Conservation (phyloP, 2,113 vertebrate genomes). For the Chrysochloris asiatica region DNA sequence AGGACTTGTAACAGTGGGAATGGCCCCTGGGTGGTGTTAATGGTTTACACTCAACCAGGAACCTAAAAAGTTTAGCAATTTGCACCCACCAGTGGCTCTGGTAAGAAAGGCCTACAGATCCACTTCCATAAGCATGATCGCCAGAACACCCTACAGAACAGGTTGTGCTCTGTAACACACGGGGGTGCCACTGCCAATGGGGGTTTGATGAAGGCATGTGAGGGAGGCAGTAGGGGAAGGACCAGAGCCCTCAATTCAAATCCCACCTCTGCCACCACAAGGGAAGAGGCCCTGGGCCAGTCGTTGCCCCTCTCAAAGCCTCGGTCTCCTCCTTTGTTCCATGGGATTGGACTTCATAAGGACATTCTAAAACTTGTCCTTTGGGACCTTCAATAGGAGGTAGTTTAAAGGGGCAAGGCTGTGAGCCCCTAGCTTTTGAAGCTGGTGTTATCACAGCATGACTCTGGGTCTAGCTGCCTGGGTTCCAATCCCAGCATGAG, state of each 20-base stretch:
- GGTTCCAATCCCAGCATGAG: not conserved
- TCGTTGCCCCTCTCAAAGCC: not conserved
- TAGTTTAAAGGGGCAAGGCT: not conserved
- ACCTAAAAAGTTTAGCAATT: not conserved
- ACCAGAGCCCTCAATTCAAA: not conserved
- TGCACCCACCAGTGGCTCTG: not conserved
- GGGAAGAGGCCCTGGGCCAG: not conserved
- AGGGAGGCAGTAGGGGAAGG: not conserved
- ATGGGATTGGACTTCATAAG: not conserved
- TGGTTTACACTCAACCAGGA: not conserved
- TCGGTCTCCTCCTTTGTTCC: not conserved
- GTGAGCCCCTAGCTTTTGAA: not conserved
- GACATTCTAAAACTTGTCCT: not conserved
- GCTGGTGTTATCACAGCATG: too few species aligned
- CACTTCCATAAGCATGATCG: not conserved
- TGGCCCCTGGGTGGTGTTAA: too few species aligned
- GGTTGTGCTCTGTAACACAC: not conserved
- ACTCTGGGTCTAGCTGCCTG: not conserved
- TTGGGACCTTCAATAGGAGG: not conserved
- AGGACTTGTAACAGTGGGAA: not conserved
- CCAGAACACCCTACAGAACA: not conserved
- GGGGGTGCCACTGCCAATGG: not conserved
- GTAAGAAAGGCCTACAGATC: not conserved
- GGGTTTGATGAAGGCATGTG: not conserved
- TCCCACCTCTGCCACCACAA: not conserved